These are phyloP conservation scores for Daptonema setosum DNA, from an alignment of 2,888 invertebrate genomes.

Conservation along the genomic window DNA sequence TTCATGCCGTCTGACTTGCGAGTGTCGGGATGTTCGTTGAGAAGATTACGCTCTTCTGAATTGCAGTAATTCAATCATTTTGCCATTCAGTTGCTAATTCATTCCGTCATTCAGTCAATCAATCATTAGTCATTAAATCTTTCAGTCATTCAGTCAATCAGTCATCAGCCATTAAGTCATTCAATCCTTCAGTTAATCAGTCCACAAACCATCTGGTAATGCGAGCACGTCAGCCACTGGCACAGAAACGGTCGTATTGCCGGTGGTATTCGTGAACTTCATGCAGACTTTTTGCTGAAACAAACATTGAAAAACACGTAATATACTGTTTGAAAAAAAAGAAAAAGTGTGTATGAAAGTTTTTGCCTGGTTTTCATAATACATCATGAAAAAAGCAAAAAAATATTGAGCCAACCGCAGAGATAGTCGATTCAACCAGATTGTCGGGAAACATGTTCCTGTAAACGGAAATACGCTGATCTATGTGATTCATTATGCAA, in stretches of 20 bases:
- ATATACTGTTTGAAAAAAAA: neutral
- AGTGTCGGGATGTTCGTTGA: conserved; percentile 16
- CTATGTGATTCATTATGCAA: too few relatives aligned
- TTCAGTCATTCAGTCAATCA: too few relatives aligned
- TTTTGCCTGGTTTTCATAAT: too few relatives aligned
- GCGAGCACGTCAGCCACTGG: neutral
- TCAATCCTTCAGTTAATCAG: too few relatives aligned
- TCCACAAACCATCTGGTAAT: conserved; percentile 1
- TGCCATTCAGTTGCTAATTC: too few relatives aligned
- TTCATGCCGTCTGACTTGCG: conserved; percentile 29
- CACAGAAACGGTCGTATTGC: neutral
- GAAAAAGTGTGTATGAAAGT: neutral
- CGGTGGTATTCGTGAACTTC: conserved; percentile 14
- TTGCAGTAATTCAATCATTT: too few relatives aligned
- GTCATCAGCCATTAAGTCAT: too few relatives aligned
- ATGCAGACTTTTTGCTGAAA: conserved; percentile 16
- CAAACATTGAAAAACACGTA: neutral
- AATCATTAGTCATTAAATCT: too few relatives aligned
- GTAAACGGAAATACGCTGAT: neutral
- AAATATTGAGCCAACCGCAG: conserved; percentile 36
- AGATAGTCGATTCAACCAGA: conserved; percentile 59
- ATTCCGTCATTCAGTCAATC: too few relatives aligned
- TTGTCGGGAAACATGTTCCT: conserved; percentile 45
- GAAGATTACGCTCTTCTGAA: conserved; percentile 12
- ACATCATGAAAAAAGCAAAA: neutral